Evolutionary conservation across 2,888 invertebrate genomes (phyloP), one percentile per base, ranked within the genome.

Genomic region (Tethea ocularis): DNA sequence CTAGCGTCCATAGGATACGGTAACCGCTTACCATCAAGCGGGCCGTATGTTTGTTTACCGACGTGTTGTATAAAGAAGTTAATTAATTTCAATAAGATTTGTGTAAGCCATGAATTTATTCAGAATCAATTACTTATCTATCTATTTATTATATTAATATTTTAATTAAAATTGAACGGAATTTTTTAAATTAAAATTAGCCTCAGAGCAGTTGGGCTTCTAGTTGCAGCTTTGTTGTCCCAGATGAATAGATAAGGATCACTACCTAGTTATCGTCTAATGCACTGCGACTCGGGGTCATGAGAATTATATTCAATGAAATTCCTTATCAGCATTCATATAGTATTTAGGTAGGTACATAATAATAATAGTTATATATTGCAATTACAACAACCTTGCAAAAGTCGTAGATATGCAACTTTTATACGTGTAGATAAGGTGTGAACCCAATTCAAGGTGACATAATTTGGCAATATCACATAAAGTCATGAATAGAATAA

Each of bases 401-500:
- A 74, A 76, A 71, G 76, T 74, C 77, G 74, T 61, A 73, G 68
- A 67, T 68, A 69, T 68, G 62, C 36, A 55, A 10, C 33, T 11
- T 33, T 33, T 36, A 33, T 33, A 29, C 2, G 33, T 33, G 33
- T 36, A 33, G 33, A 33, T 54, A 54, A 54, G 22, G 17, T 54
- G 54, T 33, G 33, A 54, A 54, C 33, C 33, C 33, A 33, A 17
- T 22, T 36, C 74, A 81, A 79, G 77, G 82, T 81, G 78, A 80
- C 74, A 61, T 63, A 78, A 71, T 76, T 78, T 67, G 71, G 74
- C 72, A 71, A 64, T 72, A 61, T 62, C 64, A 62, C 65, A 64
- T 66, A 62, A 63, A 64, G 61, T 63, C 71, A 63, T 41, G 7
- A 41, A 24, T 22, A 52, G 7, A 46, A 20, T 23, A 52, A 26